Base-by-base conservation (phyloP, 2,113 vertebrate genomes). In the Phalacrocorax carbo region DNA sequence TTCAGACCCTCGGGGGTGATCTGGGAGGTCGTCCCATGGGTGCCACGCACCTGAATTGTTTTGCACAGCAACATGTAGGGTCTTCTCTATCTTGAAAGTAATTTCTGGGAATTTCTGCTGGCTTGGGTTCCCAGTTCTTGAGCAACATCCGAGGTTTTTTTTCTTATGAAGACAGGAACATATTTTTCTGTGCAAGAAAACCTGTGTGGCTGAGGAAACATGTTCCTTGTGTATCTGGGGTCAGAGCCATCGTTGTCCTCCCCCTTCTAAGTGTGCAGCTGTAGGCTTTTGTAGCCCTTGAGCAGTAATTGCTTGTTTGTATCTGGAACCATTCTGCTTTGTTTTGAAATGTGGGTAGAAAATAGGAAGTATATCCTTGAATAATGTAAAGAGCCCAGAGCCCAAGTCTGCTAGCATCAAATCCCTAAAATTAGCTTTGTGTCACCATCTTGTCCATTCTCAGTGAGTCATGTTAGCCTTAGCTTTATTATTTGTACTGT, bases 1-100 rank as follows among this genome's bases (percentile, higher is more conserved):
- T 23, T 69, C 0, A 0, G 66, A 11, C 9, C 84, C 54, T 13
- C 0, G 0, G 78, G 36, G 34, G 6, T n/a, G 38, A 29, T 25
- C 5, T 54, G 14, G 25, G 83, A 82, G 21, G 40, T 54, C 9
- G 6, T 26, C 68, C 61, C 21, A 3, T 5, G 42, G 26, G 42
- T 57, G 52, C 26, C 10, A 0, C 2, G 1, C 51, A 23, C 65
- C 52, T 42, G 42, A 48, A 15, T 4, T 13, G 32, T 36, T 73
- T 49, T 49, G 26, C 34, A 44, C 18, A 49, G 40, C 51, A 49
- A 11, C 5, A 2, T 0, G 8, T 54, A 46, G 55, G 29, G 27
- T 30, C 26, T 52, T 42, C 11, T 11, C 17, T 62, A 9, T 52
- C 34, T 42, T 51, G 11, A 48, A 75, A 82, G 40, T 48, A 36